A percentile compares a stretch with the other conserved stretches of the same genome.
These are phyloP conservation scores for Malurus melanocephalus DNA, from an alignment of 2,113 vertebrate genomes.

Conservation along the genomic window DNA sequence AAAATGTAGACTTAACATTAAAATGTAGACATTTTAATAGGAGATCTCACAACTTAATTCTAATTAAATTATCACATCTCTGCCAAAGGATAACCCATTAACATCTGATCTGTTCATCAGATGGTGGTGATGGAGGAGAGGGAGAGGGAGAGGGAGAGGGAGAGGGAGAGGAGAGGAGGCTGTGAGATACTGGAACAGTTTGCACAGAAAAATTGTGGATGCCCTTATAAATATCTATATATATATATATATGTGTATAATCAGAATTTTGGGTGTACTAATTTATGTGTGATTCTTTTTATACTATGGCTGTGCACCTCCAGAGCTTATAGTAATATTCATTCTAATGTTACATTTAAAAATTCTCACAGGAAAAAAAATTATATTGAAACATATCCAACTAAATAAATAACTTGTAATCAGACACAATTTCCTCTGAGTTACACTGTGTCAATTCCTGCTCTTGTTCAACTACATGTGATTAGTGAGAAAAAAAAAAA, in stretches of 20 bases:
- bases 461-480: not conserved
- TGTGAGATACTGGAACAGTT: not conserved
- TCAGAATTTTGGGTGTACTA: not conserved
- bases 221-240: not conserved
- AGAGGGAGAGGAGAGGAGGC: too few species aligned
- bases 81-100: not conserved
- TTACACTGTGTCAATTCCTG: not conserved
- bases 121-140: not conserved
- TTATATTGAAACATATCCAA: not conserved
- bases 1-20: not conserved
- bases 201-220: not conserved
- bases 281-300: not conserved
- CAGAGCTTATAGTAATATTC: not conserved
- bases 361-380: not conserved
- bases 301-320: not conserved
- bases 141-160: not conserved
- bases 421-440: not conserved
- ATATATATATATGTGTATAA: not conserved
- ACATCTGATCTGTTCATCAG: not conserved
- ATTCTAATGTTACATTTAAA: not conserved
- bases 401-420: not conserved
- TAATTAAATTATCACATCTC: not conserved
- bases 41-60: not conserved
- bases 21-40: not conserved
- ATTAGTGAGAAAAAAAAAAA: conserved; percentile 23